Evolutionary conservation across 2,888 invertebrate genomes (phyloP).

Genomic region (Strigamia transsilvanica): DNA sequence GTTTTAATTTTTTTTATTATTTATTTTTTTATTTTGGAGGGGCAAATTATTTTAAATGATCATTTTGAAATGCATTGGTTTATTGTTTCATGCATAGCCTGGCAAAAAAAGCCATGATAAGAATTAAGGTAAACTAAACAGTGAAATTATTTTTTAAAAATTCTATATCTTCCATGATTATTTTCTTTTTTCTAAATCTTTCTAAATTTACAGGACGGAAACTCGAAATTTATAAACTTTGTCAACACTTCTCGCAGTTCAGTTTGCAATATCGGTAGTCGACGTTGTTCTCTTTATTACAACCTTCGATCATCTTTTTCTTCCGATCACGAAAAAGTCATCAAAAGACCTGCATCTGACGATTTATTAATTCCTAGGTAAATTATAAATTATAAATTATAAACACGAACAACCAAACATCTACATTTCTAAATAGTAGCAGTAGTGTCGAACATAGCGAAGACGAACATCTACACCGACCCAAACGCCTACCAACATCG

Average conservation of each 20-base stretch:
- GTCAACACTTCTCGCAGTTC: slow-evolving; percentile 46
- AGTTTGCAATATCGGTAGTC: slow-evolving; percentile 45
- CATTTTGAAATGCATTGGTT: background rate
- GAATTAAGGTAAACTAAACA: background rate
- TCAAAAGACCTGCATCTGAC: background rate
- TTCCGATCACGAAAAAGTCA: background rate
- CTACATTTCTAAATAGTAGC: background rate
- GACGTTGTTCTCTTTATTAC: slow-evolving; percentile 45
- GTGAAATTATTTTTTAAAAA: background rate
- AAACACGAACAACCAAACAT: background rate
- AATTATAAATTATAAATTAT: background rate
- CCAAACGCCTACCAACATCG: background rate
- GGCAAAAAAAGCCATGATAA: slow-evolving; percentile 5
- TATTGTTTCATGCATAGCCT: slow-evolving; percentile 45
- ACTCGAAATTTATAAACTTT: slow-evolving; percentile 38
- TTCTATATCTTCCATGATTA: background rate
- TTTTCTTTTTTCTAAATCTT: background rate
- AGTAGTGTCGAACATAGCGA: slow-evolving; percentile 13
- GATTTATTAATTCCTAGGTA: background rate
- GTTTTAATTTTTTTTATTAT: background rate
- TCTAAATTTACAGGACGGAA: slow-evolving; percentile 36
- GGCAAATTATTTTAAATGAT: background rate
- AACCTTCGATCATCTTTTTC: slow-evolving; percentile 12
- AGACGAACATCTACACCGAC: background rate
- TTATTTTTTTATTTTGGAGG: background rate